phyloP scores from a whole-genome alignment of 2,797 vertebrate species.

The Eutrigla gurnardus region DNA sequence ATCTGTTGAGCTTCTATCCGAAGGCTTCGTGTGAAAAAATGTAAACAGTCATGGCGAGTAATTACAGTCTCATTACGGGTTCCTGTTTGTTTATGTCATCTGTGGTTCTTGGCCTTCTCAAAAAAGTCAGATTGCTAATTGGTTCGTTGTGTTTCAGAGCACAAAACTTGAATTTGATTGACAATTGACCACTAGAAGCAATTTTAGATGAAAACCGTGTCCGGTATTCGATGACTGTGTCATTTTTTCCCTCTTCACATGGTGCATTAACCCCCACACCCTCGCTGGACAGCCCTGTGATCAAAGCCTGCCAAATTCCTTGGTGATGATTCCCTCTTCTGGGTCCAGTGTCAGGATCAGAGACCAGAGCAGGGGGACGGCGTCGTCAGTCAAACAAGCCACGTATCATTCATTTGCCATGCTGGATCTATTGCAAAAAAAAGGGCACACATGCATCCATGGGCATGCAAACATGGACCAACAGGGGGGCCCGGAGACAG shows the following conservation, averaged over 20 bases:
- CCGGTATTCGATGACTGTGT: conserved; percentile 10
- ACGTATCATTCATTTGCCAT: conserved; percentile 69
- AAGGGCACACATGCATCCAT: conserved; percentile 45
- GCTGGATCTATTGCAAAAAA: conserved; percentile 66
- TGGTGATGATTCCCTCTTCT: conserved; percentile 59
- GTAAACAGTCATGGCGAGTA: conserved; percentile 47
- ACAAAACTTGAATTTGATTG: conserved; percentile 18
- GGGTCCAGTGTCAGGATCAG: conserved; percentile 73
- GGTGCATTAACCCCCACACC: conserved; percentile 37
- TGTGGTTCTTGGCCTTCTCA: conserved; percentile 26
- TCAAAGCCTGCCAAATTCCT: conserved; percentile 72
- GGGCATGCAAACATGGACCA: conserved; percentile 41
- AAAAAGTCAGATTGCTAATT: conserved; percentile 25
- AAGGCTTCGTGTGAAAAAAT: conserved; percentile 45
- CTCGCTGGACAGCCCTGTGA: conserved; percentile 44
- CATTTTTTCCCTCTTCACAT: conserved; percentile 36
- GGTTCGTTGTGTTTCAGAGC: neutral
- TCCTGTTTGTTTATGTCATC: conserved; percentile 48
- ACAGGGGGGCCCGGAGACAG: conserved; percentile 55
- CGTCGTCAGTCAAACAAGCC: conserved; percentile 72
- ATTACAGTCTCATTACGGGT: conserved; percentile 40
- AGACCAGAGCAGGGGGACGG: conserved; percentile 52
- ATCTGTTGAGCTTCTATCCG: conserved; percentile 50
- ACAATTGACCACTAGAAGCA: conserved; percentile 9
- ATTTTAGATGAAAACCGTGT: conserved; percentile 17